phyloP scores from a whole-genome alignment of 1,140 invertebrate species.

The Pygmarrhopalites habei region DNA sequence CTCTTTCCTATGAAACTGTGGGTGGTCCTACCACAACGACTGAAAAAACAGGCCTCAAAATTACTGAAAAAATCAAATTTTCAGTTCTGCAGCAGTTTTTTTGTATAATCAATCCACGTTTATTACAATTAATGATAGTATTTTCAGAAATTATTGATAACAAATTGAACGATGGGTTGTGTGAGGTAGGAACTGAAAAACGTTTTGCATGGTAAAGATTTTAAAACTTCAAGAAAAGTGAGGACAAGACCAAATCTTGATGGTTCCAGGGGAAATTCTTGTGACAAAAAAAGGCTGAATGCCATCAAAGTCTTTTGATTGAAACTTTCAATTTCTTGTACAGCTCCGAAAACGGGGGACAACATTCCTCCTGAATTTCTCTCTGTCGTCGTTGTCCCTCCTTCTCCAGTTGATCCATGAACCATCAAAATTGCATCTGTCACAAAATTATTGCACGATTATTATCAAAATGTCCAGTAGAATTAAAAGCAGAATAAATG shows the following conservation, averaged over 20 bases:
- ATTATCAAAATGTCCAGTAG: background rate
- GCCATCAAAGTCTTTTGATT: constrained; percentile 39
- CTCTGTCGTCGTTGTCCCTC: background rate
- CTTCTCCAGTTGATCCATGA: background rate
- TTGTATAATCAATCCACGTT: too few species aligned
- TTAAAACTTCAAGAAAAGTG: constrained; percentile 21
- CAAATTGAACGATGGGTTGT: constrained; percentile 30
- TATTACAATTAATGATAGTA: too few species aligned
- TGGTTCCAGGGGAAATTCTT: constrained; percentile 37
- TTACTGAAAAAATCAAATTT: too few species aligned
- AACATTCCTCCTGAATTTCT: background rate
- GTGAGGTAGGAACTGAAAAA: constrained; percentile 23
- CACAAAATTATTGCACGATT: background rate
- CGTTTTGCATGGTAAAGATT: constrained; percentile 10
- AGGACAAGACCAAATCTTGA: constrained; percentile 37
- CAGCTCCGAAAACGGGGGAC: background rate
- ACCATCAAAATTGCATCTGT: background rate
- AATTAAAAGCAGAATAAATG: too few species aligned
- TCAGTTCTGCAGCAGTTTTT: too few species aligned
- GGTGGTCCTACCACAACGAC: too few species aligned
- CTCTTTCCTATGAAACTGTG: too few species aligned
- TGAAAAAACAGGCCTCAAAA: too few species aligned
- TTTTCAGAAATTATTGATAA: constrained; percentile 37
- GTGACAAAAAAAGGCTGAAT: constrained; percentile 38
- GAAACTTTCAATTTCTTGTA: constrained; percentile 29